phyloP scores from a whole-genome alignment of 1,140 invertebrate genomes.

The Potamilus streckersoni region DNA sequence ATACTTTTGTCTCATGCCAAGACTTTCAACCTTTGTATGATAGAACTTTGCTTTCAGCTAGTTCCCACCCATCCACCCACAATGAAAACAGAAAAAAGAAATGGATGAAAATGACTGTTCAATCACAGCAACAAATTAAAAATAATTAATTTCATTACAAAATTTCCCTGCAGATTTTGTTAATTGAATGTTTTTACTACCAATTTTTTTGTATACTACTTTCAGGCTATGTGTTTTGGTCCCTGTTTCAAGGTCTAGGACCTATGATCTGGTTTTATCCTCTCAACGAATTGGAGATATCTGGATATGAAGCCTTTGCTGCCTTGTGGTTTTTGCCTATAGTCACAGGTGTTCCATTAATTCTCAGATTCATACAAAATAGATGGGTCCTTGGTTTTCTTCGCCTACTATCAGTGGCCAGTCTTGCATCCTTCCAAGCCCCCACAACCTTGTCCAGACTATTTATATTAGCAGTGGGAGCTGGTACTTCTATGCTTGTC shows the following conservation, averaged over 20 bases:
- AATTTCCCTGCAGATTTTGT: no score
- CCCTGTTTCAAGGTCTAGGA: constrained; percentile 64
- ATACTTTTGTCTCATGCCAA: no score
- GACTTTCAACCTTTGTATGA: no score
- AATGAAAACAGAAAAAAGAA: no score
- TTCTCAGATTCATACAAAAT: constrained; percentile 48
- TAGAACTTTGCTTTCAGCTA: no score
- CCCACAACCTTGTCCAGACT: constrained; percentile 58
- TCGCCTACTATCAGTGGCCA: constrained; percentile 46
- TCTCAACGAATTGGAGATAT: constrained; percentile 66
- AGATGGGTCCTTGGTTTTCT: constrained; percentile 49
- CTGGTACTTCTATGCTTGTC: constrained; percentile 54
- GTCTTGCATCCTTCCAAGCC: constrained; percentile 63
- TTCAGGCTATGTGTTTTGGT: constrained; percentile 67
- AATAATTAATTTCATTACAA: no score
- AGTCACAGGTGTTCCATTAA: constrained; percentile 44
- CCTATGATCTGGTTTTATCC: constrained; percentile 70
- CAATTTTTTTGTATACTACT: constrained; percentile 23
- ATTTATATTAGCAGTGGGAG: constrained; percentile 55
- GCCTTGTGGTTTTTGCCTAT: constrained; percentile 59
- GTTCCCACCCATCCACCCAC: no score
- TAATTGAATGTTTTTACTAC: no score
- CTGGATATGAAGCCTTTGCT: constrained; percentile 67
- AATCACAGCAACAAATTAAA: no score
- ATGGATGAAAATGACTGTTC: no score